Evolutionary conservation across 2,888 invertebrate genomes (phyloP).

Genomic region (Dascillus cervinus): DNA sequence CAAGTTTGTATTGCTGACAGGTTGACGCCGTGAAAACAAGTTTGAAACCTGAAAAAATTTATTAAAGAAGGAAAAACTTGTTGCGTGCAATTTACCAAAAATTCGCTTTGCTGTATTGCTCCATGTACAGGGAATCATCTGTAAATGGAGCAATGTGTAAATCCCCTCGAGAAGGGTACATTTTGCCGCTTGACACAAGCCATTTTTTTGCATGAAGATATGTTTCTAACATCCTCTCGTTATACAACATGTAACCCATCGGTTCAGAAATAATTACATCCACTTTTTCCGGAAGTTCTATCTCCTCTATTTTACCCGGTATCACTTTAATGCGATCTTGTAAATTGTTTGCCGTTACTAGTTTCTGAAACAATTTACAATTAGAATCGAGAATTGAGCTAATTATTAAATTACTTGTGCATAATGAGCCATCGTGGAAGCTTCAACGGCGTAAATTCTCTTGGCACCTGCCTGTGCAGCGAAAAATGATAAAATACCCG

Average conservation of each 20-base stretch:
- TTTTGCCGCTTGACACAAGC: constrained; percentile 85
- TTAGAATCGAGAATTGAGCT: neutral
- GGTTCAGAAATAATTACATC: constrained; percentile 98
- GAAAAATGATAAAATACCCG: constrained; percentile 97
- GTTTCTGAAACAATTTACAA: constrained; percentile 44
- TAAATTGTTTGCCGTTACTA: constrained; percentile 86
- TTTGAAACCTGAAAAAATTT: constrained; percentile 62
- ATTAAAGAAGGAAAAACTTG: neutral
- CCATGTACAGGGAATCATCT: constrained; percentile 95
- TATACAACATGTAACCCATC: constrained; percentile 99
- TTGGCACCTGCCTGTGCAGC: constrained; percentile 96
- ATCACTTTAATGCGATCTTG: constrained; percentile 85
- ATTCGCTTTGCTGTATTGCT: constrained; percentile 96
- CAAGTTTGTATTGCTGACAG: constrained; percentile 83
- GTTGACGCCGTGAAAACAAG: constrained; percentile 96
- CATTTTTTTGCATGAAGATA: constrained; percentile 98
- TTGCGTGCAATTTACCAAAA: constrained; percentile 64
- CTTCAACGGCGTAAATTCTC: constrained; percentile 98
- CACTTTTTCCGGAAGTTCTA: constrained; percentile 88
- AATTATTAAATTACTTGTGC: constrained; percentile 55
- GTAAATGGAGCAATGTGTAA: constrained; percentile 96
- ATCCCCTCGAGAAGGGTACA: constrained; percentile 97
- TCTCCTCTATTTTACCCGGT: constrained; percentile 97
- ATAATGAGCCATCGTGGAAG: constrained; percentile 96
- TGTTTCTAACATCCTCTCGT: constrained; percentile 98